Conservation (phyloP, 1,140 invertebrate species). For the Chrysomallon squamiferum region DNA sequence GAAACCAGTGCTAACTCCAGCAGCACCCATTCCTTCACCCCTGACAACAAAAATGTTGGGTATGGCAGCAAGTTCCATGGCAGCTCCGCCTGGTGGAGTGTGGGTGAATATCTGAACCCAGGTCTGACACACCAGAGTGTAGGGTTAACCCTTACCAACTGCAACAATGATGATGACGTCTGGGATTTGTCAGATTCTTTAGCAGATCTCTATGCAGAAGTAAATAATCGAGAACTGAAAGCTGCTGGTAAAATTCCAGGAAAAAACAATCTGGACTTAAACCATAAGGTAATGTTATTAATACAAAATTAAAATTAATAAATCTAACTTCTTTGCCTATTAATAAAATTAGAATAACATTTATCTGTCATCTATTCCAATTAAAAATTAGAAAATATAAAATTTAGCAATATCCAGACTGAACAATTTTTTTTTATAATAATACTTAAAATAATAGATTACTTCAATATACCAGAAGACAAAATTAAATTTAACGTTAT, state of each 20-base stretch:
- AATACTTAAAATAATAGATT: too few species aligned
- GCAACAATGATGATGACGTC: conserved; percentile 38
- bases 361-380: too few species aligned
- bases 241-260: background rate
- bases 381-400: too few species aligned
- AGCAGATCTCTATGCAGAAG: conserved; percentile 55
- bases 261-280: conserved; percentile 1
- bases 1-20: background rate
- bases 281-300: background rate
- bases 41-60: background rate
- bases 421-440: too few species aligned
- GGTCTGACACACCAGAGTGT: conserved; percentile 48
- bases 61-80: conserved; percentile 30
- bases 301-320: too few species aligned
- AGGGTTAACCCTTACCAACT: conserved; percentile 28
- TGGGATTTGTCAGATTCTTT: conserved; percentile 62
- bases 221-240: conserved; percentile 29
- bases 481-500: too few species aligned
- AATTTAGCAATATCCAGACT: too few species aligned
- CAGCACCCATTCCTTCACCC: background rate
- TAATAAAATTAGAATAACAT: too few species aligned
- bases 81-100: conserved; percentile 59
- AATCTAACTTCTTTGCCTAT: too few species aligned
- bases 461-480: too few species aligned
- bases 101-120: conserved; percentile 44